Conservation (phyloP, 2,113 vertebrate species). For the Chionomys nivalis region DNA sequence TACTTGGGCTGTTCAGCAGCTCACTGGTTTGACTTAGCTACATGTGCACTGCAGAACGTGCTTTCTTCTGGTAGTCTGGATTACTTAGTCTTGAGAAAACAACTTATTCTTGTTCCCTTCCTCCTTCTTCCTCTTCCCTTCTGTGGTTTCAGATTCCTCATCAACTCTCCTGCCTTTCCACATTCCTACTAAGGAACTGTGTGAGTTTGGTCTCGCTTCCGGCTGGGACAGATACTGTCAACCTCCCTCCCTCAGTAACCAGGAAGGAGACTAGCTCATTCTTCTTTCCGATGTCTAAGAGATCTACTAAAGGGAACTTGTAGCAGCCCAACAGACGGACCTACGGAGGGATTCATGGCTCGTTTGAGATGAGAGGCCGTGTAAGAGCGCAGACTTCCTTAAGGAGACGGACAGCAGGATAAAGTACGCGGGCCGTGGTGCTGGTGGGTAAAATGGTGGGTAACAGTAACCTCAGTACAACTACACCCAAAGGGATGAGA, state of each 20-base stretch:
- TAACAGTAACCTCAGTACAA: background rate
- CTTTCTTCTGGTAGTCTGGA: background rate
- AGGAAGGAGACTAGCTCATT: background rate
- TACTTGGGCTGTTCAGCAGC: background rate
- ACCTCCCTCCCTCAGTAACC: background rate
- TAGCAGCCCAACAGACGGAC: background rate
- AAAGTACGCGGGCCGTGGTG: background rate
- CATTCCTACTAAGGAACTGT: background rate
- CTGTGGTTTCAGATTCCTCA: slow-evolving; percentile 11
- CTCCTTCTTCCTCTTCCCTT: background rate
- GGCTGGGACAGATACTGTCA: background rate
- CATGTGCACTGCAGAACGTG: background rate
- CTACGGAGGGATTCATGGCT: background rate
- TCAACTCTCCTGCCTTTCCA: background rate
- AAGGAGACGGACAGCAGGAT: background rate
- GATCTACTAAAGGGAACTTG: background rate
- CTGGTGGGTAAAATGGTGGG: background rate
- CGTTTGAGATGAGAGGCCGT: background rate
- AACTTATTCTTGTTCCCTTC: background rate
- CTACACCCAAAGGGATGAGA: background rate
- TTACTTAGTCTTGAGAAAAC: background rate
- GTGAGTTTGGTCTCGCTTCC: background rate
- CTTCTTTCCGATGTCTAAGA: slow-evolving; percentile 5
- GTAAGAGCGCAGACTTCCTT: background rate
- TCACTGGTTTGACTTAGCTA: background rate